These are phyloP conservation scores for Sebastes iracundus DNA, from an alignment of 2,797 vertebrate species.

Conservation along the genomic window DNA sequence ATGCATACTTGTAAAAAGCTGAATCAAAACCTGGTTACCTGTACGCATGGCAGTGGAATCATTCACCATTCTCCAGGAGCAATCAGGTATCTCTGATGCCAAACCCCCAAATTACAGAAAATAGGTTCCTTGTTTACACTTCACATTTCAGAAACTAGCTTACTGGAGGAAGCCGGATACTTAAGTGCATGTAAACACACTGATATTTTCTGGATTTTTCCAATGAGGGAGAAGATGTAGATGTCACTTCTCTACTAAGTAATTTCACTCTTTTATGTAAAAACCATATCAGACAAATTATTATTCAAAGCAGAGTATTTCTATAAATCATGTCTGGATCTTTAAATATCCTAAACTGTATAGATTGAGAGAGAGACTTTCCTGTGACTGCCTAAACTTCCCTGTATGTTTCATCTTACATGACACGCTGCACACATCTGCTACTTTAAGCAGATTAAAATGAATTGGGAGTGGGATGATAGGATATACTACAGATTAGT, in stretches of 20 bases:
- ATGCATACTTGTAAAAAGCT: neutral
- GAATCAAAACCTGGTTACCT: neutral
- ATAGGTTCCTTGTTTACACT: neutral
- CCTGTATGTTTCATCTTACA: neutral
- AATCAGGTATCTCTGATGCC: neutral
- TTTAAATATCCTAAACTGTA: neutral
- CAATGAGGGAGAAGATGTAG: neutral
- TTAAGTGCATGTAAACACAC: neutral
- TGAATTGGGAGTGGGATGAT: neutral
- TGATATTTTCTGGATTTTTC: neutral
- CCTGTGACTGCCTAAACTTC: neutral
- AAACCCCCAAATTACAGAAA: neutral
- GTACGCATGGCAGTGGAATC: neutral
- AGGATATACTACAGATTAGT: neutral
- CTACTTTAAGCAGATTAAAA: neutral
- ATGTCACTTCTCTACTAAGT: neutral
- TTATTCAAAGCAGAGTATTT: neutral
- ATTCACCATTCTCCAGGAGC: neutral
- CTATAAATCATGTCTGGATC: neutral
- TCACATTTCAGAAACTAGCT: neutral
- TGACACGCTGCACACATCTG: neutral
- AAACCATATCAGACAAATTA: neutral
- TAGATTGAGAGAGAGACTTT: neutral
- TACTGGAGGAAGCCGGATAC: neutral
- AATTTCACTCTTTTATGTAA: neutral